Evolutionary conservation across 2,888 invertebrate species (phyloP).

Genomic region (Aleiodes testaceus): DNA sequence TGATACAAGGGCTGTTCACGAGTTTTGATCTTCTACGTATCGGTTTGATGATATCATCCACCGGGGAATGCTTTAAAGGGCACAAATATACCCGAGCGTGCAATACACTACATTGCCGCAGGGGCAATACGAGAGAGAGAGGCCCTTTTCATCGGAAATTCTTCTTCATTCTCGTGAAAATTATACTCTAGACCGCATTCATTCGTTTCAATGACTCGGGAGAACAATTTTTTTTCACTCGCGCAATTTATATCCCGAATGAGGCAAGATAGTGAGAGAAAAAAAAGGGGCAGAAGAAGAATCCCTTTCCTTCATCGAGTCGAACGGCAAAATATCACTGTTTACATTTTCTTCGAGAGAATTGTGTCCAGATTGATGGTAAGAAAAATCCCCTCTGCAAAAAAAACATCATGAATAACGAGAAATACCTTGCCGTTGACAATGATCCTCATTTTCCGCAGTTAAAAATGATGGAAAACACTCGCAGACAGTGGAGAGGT

Average conservation of each 20-base stretch:
- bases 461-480: constrained; percentile 25
- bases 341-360: constrained; percentile 10
- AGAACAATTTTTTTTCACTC: constrained; percentile 6
- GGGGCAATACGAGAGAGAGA: constrained; percentile 16
- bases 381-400: constrained; percentile 27
- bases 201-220: constrained; percentile 29
- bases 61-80: constrained; percentile 21
- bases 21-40: constrained; percentile 2
- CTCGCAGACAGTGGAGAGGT: background rate
- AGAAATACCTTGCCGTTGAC: constrained; percentile 39
- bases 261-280: background rate
- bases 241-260: constrained; percentile 7
- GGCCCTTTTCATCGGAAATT: constrained; percentile 26
- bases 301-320: constrained; percentile 12
- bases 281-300: background rate
- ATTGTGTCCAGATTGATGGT: background rate
- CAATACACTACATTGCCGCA: constrained; percentile 21
- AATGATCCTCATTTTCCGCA: constrained; percentile 26
- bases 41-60: constrained; percentile 14
- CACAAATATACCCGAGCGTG: constrained; percentile 22
- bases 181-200: constrained; percentile 30
- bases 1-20: background rate
- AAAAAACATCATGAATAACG: constrained; percentile 9
- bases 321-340: constrained; percentile 1
- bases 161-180: constrained; percentile 33